phyloP scores from a whole-genome alignment of 2,888 invertebrate species.

The Drosophila neonasuta region DNA sequence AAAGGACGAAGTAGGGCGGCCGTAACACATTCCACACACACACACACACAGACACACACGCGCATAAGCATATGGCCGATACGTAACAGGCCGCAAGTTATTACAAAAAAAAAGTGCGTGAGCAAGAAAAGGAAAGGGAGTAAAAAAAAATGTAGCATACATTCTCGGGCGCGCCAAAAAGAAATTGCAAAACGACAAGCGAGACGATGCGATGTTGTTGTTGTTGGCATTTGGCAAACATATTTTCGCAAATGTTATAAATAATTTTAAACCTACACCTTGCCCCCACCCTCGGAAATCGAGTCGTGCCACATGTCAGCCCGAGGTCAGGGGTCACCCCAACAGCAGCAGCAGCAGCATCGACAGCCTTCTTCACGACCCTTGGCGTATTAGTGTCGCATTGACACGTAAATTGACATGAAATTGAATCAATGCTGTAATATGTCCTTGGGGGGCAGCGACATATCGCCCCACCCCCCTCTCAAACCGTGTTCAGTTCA shows the following conservation, averaged over 20 bases:
- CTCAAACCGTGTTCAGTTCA: neutral
- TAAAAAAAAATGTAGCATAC: constrained; percentile 47
- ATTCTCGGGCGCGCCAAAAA: constrained; percentile 48
- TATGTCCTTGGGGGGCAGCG: constrained; percentile 80
- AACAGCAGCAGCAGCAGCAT: constrained; percentile 35
- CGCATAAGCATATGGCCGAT: constrained; percentile 46
- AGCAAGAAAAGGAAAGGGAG: neutral
- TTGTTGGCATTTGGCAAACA: constrained; percentile 67
- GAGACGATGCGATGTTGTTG: constrained; percentile 47
- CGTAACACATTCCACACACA: constrained; percentile 42
- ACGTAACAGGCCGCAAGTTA: constrained; percentile 75
- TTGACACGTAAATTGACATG: constrained; percentile 83
- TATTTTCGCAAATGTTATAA: constrained; percentile 76
- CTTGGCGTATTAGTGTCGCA: constrained; percentile 80
- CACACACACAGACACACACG: constrained; percentile 27
- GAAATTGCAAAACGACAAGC: constrained; percentile 47
- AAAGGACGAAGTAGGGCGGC: constrained; percentile 4
- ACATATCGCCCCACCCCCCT: constrained; percentile 30
- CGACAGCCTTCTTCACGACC: constrained; percentile 50
- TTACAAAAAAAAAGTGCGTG: constrained; percentile 45
- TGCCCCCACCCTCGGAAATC: constrained; percentile 13
- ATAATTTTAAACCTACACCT: constrained; percentile 78
- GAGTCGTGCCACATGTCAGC: constrained; percentile 29
- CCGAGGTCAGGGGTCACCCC: constrained; percentile 48
- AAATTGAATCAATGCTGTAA: constrained; percentile 83